phyloP scores from a whole-genome alignment of 2,888 invertebrate species.

The Callyntrura guangdongensis region DNA sequence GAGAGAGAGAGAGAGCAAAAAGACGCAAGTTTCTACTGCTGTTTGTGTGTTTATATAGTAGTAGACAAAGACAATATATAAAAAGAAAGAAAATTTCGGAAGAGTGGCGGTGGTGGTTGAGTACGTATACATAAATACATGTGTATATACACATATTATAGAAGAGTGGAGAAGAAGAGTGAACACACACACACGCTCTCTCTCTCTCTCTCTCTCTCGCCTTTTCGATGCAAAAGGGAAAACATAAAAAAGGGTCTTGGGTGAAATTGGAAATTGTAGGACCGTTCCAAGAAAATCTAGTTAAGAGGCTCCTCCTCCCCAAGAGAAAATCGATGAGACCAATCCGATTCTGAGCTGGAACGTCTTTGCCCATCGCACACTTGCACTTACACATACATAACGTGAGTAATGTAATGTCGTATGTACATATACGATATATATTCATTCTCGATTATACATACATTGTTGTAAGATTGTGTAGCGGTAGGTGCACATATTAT shows the following conservation, averaged over 20 bases:
- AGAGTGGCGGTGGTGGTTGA: not conserved
- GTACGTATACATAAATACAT: constrained; percentile 28
- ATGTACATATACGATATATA: constrained; percentile 42
- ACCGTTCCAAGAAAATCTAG: constrained; percentile 85
- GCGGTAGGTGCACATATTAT: not conserved
- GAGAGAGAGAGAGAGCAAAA: not conserved
- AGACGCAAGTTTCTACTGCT: not conserved
- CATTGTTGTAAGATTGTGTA: too few relatives aligned
- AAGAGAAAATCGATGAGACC: constrained; percentile 85
- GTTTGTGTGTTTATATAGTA: constrained; percentile 28
- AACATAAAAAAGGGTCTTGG: constrained; percentile 85
- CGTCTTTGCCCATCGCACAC: constrained; percentile 84
- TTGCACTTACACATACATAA: constrained; percentile 57
- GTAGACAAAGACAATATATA: constrained; percentile 52
- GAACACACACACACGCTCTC: constrained; percentile 4
- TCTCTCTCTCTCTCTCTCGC: constrained; percentile 79
- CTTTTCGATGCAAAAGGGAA: constrained; percentile 84
- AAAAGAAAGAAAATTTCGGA: constrained; percentile 49
- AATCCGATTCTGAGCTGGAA: constrained; percentile 85
- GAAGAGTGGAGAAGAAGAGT: constrained; percentile 39
- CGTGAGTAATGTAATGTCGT: constrained; percentile 39
- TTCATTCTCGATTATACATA: not conserved
- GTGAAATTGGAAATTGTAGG: constrained; percentile 85
- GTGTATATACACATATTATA: not conserved
- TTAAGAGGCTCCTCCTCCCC: constrained; percentile 85